Base-by-base conservation (phyloP, 2,797 vertebrate genomes). In the Schizopygopsis pylzovi region DNA sequence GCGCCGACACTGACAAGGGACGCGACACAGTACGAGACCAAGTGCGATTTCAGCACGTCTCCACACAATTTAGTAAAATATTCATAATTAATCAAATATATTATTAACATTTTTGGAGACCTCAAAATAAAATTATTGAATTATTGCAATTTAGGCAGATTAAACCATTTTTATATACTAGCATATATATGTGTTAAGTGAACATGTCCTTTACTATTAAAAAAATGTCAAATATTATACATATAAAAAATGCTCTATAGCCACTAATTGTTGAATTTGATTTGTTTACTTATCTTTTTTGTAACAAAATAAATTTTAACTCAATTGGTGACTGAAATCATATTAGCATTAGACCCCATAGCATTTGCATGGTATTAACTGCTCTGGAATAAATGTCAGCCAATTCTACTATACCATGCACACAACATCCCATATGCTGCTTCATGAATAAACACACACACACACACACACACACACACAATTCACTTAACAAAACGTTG, bases 401-500 rank as follows among this genome's bases (percentile, higher is more conserved):
- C 22, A 82, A 71, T 56, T 28, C 49, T 37, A 71, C 10, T 43
- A 20, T 54, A 54, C 52, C 52, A 54, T 54, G 52, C 33, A 82
- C n/a, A 45, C 39, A 73, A 82, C 22, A 59, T 45, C 41, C 18
- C 41, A 45, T 33, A 79, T 79, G 33, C 13, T n/a, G 20, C 33
- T 15, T 12, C 28, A 25, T 25, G 33, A 39, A 70, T 68, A 54
- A 28, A 6, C 45, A 49, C 71, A 20, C 45, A 49, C 22, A 63
- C 77, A 49, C 45, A 33, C 45, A n/a, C n/a, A n/a, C n/a, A n/a
- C n/a, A 37, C 45, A 49, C n/a, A 63, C 77, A 25, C 77, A 79
- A 79, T 22, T 49, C 10, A 80, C 49, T 49, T 8, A 33, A 67
- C 18, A 67, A 22, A 68, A 61, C 13, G 4, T 20, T 76, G 73